These are phyloP conservation scores for Orthonevra nobilis DNA, from an alignment of 2,888 invertebrate genomes.

Conservation along the genomic window DNA sequence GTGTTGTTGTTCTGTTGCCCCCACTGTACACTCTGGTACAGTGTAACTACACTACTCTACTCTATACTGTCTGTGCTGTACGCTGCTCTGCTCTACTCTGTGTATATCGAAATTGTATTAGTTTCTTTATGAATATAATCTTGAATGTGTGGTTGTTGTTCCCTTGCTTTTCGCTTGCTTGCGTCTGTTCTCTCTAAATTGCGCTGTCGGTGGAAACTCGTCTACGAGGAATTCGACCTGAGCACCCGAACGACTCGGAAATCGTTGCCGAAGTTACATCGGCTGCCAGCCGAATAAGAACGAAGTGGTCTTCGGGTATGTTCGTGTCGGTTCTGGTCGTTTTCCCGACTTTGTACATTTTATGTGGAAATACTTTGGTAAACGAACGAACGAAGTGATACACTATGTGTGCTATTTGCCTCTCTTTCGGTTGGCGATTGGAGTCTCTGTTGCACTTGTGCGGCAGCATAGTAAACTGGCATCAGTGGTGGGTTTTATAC, in stretches of 20 bases:
- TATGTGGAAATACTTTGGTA: slow-evolving; percentile 71
- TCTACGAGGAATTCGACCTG: slow-evolving; percentile 74
- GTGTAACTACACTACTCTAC: too few relatives aligned
- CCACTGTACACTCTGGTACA: slow-evolving; percentile 48
- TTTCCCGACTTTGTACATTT: slow-evolving; percentile 65
- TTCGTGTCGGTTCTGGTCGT: slow-evolving; percentile 47
- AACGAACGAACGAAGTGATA: slow-evolving; percentile 71
- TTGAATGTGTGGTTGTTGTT: slow-evolving; percentile 73
- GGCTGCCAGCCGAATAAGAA: slow-evolving; percentile 4
- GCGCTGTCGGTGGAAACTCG: slow-evolving; percentile 73
- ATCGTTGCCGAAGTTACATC: slow-evolving; percentile 46
- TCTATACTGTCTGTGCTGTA: slow-evolving; percentile 30
- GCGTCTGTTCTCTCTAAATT: slow-evolving; percentile 75
- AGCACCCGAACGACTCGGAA: slow-evolving; percentile 61
- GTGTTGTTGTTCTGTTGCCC: slow-evolving; percentile 48
- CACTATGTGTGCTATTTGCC: slow-evolving; percentile 69
- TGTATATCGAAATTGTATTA: slow-evolving; percentile 74
- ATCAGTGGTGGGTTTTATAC: slow-evolving; percentile 71
- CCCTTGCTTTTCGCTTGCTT: slow-evolving; percentile 75
- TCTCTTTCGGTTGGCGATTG: slow-evolving; percentile 49
- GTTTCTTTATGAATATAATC: slow-evolving; percentile 74
- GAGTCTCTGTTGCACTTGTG: slow-evolving; percentile 55
- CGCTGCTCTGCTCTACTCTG: slow-evolving; percentile 31
- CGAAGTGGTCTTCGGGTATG: slow-evolving; percentile 60
- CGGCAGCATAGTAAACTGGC: slow-evolving; percentile 60